Percentiles rank a stretch among this genome's conserved stretches.
Evolutionary conservation across 2,888 invertebrate species (phyloP).

Genomic region (Netelia melanura): DNA sequence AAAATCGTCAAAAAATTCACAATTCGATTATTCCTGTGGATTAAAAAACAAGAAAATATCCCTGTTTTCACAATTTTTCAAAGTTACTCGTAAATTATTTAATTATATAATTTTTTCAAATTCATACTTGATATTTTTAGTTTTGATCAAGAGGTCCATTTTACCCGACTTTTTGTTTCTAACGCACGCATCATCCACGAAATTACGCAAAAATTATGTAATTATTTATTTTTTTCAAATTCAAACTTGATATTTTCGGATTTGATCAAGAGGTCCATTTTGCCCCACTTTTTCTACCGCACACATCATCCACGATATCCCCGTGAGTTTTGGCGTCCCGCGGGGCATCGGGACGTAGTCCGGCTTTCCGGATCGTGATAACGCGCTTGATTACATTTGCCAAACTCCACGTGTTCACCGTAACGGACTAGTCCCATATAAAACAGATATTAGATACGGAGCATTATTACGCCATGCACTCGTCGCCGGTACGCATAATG

Average conservation of each 20-base stretch:
- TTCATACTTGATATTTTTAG: not conserved
- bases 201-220: no score
- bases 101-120: not conserved
- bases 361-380: slow-evolving; percentile 45
- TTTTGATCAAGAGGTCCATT: not conserved
- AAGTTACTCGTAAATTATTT: no score
- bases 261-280: not conserved
- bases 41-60: not conserved
- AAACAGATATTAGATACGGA: slow-evolving; percentile 28
- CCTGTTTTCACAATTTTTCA: no score
- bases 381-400: slow-evolving; percentile 63
- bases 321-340: slow-evolving; percentile 25
- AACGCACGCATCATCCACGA: not conserved
- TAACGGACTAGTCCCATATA: not conserved
- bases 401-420: slow-evolving; percentile 35
- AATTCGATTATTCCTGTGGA: not conserved
- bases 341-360: slow-evolving; percentile 14
- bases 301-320: not conserved
- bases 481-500: slow-evolving; percentile 39
- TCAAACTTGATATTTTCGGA: not conserved
- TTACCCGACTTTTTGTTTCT: not conserved
- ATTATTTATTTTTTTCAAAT: not conserved
- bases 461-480: slow-evolving; percentile 43
- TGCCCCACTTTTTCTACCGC: not conserved
- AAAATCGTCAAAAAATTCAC: not conserved